Conservation (phyloP, 2,888 invertebrate species). For the Brachypalpus laphriformis region DNA sequence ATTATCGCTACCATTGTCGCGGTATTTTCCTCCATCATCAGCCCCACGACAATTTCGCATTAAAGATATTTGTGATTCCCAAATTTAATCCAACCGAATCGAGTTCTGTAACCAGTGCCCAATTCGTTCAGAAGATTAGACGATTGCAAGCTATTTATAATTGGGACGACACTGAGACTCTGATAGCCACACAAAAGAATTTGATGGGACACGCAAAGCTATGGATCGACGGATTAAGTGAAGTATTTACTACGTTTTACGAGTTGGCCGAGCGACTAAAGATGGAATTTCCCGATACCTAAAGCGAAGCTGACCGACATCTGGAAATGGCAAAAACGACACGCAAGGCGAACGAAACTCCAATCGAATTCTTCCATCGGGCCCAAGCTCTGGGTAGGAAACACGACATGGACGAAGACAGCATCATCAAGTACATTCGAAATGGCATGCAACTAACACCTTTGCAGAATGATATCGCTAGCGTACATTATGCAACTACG, state of each 20-base stretch:
- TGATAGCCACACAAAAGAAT: neutral
- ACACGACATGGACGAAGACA: slow-evolving; percentile 11
- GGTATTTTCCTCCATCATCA: no score
- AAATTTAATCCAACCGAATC: neutral
- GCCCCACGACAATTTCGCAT: neutral
- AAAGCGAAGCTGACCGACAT: neutral
- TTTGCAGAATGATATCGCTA: slow-evolving; percentile 24
- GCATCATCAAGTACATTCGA: slow-evolving; percentile 20
- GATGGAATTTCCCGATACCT: neutral
- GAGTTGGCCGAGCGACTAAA: neutral
- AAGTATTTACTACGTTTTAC: neutral
- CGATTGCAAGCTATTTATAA: neutral
- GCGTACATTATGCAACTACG: slow-evolving; percentile 17
- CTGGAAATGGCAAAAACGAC: slow-evolving; percentile 20
- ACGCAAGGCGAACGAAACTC: slow-evolving; percentile 5
- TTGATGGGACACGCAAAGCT: neutral
- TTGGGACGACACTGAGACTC: slow-evolving; percentile 3
- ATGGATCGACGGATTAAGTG: neutral
- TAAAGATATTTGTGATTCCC: neutral
- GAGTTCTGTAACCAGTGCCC: neutral
- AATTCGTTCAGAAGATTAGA: neutral
- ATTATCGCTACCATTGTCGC: no score
- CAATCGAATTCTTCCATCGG: slow-evolving; percentile 16
- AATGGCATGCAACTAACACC: slow-evolving; percentile 14
- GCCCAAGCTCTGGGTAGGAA: slow-evolving; percentile 25